These are phyloP conservation scores for Alviniconcha strummeri DNA, from an alignment of 2,888 invertebrate species.

Conservation along the genomic window DNA sequence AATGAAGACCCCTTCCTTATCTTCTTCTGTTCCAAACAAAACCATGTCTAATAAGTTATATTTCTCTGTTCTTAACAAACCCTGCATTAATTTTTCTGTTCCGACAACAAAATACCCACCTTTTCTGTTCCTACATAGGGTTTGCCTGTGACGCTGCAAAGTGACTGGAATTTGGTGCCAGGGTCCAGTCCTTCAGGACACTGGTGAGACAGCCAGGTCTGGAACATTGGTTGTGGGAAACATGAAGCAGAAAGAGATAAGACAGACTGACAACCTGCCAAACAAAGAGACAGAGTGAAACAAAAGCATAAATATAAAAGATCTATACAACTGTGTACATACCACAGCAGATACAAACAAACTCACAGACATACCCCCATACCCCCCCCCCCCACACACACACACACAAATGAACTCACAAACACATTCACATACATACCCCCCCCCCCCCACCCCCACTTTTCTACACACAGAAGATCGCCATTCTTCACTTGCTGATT, in stretches of 20 bases:
- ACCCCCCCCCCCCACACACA: neutral
- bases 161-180: slow-evolving; percentile 47
- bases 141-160: slow-evolving; percentile 46
- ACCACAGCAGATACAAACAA: neutral
- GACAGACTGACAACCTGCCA: neutral
- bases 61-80: neutral
- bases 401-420: too few relatives aligned
- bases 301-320: too few relatives aligned
- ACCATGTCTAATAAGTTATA: too few relatives aligned
- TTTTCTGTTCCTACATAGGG: slow-evolving; percentile 49
- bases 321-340: too few relatives aligned
- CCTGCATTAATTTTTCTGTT: slow-evolving; percentile 16
- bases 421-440: neutral
- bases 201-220: too few relatives aligned
- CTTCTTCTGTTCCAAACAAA: too few relatives aligned
- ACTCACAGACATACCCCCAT: too few relatives aligned
- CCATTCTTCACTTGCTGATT: neutral
- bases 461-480: too few relatives aligned
- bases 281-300: neutral
- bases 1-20: neutral
- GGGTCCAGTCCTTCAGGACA: slow-evolving; percentile 51
- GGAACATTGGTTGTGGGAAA: neutral
- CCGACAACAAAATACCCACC: too few relatives aligned
- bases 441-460: too few relatives aligned
- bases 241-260: neutral